Conservation (phyloP, 2,113 vertebrate genomes). For the Chascanopsetta lugubris region DNA sequence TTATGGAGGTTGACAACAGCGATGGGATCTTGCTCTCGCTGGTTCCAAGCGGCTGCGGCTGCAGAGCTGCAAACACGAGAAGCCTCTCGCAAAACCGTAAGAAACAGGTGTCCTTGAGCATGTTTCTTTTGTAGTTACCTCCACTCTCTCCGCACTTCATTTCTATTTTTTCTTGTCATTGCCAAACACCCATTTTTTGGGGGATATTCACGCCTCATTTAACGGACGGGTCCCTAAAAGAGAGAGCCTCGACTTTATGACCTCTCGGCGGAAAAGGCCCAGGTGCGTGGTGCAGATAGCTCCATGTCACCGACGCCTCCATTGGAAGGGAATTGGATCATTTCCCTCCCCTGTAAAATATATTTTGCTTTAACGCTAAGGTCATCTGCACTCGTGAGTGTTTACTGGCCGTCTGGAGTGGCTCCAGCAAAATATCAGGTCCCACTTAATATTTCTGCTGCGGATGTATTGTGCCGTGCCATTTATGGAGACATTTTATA, state of each 20-base stretch:
- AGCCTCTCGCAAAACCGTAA: slow-evolving; percentile 48
- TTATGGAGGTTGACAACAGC: neutral
- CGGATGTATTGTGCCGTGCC: slow-evolving; percentile 53
- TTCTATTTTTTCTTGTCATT: slow-evolving; percentile 35
- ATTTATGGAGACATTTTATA: slow-evolving; percentile 63
- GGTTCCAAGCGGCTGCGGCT: slow-evolving; percentile 39
- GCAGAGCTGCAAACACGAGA: slow-evolving; percentile 31
- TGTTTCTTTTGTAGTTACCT: slow-evolving; percentile 48
- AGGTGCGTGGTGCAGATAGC: slow-evolving; percentile 53
- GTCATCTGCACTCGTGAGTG: slow-evolving; percentile 59
- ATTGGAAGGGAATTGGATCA: slow-evolving; percentile 59
- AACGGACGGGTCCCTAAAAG: slow-evolving; percentile 38
- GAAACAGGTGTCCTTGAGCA: slow-evolving; percentile 73
- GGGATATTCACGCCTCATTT: slow-evolving; percentile 44
- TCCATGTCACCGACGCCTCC: slow-evolving; percentile 55
- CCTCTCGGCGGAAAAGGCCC: slow-evolving; percentile 49
- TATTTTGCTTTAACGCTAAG: slow-evolving; percentile 61
- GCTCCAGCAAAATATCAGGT: slow-evolving; percentile 62
- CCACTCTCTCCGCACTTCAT: slow-evolving; percentile 25
- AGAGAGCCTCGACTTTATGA: slow-evolving; percentile 47
- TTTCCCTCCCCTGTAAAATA: slow-evolving; percentile 57
- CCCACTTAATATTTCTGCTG: slow-evolving; percentile 62
- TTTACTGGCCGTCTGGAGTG: slow-evolving; percentile 57
- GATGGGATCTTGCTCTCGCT: neutral
- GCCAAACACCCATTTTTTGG: slow-evolving; percentile 35